Evolutionary conservation across 2,888 invertebrate genomes (phyloP).

Genomic region (Congeria kusceri): DNA sequence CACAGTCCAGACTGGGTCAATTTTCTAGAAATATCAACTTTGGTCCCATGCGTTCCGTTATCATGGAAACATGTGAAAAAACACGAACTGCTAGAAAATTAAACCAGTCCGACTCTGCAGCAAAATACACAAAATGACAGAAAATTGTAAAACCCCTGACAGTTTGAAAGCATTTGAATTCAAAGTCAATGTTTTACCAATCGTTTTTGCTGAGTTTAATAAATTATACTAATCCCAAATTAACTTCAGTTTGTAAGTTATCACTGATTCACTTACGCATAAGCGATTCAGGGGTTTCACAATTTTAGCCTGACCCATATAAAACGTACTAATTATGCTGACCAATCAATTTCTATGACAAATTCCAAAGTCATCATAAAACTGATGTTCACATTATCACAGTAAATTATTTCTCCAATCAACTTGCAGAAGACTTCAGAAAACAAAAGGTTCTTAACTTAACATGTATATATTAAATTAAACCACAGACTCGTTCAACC

Average conservation of each 20-base stretch:
- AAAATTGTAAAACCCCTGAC: not conserved
- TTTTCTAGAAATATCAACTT: slow-evolving; percentile 7
- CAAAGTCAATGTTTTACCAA: too few relatives aligned
- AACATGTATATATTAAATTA: not conserved
- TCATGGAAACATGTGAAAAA: not conserved
- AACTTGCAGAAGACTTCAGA: not conserved
- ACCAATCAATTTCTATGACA: not conserved
- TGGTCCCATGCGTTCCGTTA: slow-evolving; percentile 24
- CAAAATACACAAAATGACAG: slow-evolving; percentile 10
- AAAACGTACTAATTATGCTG: too few relatives aligned
- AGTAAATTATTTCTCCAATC: not conserved
- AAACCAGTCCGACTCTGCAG: slow-evolving; percentile 56
- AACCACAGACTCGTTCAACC: too few relatives aligned
- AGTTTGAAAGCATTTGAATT: not conserved
- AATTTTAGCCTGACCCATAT: too few relatives aligned
- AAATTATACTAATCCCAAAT: too few relatives aligned
- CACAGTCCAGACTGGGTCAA: slow-evolving; percentile 18
- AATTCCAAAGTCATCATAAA: not conserved
- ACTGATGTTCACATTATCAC: not conserved
- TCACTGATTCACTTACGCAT: too few relatives aligned
- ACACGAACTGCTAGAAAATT: slow-evolving; percentile 9
- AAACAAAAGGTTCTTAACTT: not conserved
- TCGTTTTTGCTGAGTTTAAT: not conserved
- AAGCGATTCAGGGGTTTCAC: too few relatives aligned
- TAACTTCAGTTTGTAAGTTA: too few relatives aligned